Evolutionary conservation across 2,113 vertebrate species (phyloP).

Genomic region (Anas platyrhynchos): DNA sequence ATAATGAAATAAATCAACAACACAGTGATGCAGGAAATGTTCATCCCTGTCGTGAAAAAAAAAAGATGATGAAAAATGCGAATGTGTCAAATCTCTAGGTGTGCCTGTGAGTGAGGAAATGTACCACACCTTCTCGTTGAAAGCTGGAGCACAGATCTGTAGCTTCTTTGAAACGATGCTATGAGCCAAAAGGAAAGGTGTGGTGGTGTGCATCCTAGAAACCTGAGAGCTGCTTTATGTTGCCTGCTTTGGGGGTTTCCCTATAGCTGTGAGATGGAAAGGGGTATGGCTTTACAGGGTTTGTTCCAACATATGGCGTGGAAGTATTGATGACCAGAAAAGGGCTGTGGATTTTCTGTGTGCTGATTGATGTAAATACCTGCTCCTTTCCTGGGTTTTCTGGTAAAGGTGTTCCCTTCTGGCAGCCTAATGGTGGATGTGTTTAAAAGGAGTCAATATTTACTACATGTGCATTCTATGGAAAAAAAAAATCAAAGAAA

Average conservation of each 20-base stretch:
- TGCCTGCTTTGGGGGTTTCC: not conserved
- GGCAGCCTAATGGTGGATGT: not conserved
- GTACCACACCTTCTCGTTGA: not conserved
- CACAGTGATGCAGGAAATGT: not conserved
- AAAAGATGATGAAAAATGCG: not conserved
- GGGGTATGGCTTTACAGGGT: not conserved
- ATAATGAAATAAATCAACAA: too few relatives aligned
- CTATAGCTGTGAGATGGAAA: not conserved
- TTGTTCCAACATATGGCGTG: rapidly evolving
- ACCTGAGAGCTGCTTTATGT: not conserved
- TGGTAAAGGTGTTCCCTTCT: not conserved
- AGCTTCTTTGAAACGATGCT: not conserved
- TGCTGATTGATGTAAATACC: not conserved
- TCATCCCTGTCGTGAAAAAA: not conserved
- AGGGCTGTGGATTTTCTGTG: not conserved
- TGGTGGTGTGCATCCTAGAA: not conserved
- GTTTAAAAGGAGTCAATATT: not conserved
- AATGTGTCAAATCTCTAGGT: not conserved
- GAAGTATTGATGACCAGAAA: not conserved
- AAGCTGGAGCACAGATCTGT: not conserved
- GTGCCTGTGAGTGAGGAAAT: conserved; percentile 4
- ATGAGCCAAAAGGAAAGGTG: not conserved
- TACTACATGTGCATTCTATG: not conserved
- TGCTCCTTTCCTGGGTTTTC: not conserved
- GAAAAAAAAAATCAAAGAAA: not conserved